These are phyloP conservation scores for Ameiurus melas DNA, from an alignment of 2,113 vertebrate species.

Conservation along the genomic window DNA sequence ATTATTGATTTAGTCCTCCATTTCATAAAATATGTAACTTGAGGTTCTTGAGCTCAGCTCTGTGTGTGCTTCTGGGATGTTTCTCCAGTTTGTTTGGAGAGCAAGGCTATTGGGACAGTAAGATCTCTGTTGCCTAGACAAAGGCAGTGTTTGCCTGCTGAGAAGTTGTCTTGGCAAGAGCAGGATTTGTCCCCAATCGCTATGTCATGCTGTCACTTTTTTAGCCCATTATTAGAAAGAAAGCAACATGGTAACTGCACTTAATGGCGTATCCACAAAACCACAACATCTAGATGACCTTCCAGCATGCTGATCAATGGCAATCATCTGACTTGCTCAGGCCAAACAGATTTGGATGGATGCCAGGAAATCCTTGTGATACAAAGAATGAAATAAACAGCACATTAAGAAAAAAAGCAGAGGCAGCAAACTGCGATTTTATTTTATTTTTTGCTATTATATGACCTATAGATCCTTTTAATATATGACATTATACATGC, in stretches of 20 bases:
- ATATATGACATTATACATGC: not conserved
- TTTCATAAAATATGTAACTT: not conserved
- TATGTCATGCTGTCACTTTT: constrained; percentile 53
- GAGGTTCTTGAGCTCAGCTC: not conserved
- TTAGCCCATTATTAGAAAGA: constrained; percentile 32
- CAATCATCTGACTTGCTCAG: constrained; percentile 4
- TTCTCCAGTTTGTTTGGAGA: constrained; percentile 16
- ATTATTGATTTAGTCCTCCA: not conserved
- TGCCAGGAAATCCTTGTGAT: not conserved
- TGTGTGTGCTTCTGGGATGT: constrained; percentile 31
- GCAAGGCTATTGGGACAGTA: constrained; percentile 40
- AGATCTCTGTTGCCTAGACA: constrained; percentile 49
- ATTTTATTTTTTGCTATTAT: not conserved
- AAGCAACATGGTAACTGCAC: constrained; percentile 42
- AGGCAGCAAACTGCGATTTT: not conserved
- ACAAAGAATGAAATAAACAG: constrained; percentile 11
- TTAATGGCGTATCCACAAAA: constrained; percentile 20
- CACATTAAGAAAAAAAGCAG: not conserved
- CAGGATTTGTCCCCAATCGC: constrained; percentile 52
- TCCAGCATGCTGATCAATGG: constrained; percentile 4
- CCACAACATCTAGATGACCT: constrained; percentile 12
- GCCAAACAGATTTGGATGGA: constrained; percentile 15
- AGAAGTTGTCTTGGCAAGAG: constrained; percentile 57
- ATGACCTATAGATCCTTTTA: not conserved
- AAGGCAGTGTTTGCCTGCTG: constrained; percentile 52